These are phyloP conservation scores for Aphelenchoides besseyi DNA, from an alignment of 1,140 invertebrate genomes.

Conservation along the genomic window DNA sequence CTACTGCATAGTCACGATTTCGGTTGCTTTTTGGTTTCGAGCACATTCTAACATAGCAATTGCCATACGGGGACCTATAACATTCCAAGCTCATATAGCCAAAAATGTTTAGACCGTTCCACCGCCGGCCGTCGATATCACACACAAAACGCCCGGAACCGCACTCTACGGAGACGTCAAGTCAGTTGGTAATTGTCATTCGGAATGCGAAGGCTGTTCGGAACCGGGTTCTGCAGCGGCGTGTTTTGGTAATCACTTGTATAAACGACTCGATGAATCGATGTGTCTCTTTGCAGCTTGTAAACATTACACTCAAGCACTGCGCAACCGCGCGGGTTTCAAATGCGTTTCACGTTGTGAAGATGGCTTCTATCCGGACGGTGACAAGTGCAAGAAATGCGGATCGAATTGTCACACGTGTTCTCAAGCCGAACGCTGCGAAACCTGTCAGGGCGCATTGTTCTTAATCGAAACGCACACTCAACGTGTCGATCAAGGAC, in stretches of 20 bases:
- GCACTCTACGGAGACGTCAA: conserved; percentile 49
- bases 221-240: conserved; percentile 35
- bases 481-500: conserved; percentile 55
- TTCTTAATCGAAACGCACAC: conserved; percentile 55
- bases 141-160: conserved; percentile 18
- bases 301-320: conserved; percentile 55
- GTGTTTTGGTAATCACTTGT: conserved; percentile 32
- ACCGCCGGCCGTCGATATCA: conserved; percentile 22
- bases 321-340: conserved; percentile 60
- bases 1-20: background rate
- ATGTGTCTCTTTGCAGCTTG: conserved; percentile 45
- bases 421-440: conserved; percentile 50
- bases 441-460: conserved; percentile 55
- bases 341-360: conserved; percentile 56
- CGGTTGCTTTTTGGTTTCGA: conserved; percentile 3
- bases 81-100: no score
- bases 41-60: background rate
- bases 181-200: conserved; percentile 56
- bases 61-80: no score
- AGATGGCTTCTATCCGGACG: conserved; percentile 56
- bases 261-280: conserved; percentile 30
- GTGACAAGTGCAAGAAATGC: conserved; percentile 58
- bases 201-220: conserved; percentile 55
- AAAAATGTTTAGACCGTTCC: conserved; percentile 36
- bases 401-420: conserved; percentile 53